Base-by-base conservation (phyloP, 1,140 invertebrate genomes). In the Elymnias hypermnestra region DNA sequence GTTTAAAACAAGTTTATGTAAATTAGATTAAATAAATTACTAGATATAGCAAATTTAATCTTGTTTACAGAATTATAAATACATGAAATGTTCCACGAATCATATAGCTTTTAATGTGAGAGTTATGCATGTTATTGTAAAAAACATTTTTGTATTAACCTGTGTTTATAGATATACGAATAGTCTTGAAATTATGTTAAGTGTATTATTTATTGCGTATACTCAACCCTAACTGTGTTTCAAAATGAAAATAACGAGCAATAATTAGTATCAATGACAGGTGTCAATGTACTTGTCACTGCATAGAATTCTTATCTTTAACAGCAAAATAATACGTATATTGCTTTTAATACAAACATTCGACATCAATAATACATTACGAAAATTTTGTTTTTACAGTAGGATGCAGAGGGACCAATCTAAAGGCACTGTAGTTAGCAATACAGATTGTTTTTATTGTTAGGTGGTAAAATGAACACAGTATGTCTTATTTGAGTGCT, bases 401-500 rank as follows among this genome's bases (percentile, higher is more conserved):
- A 84, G 76, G 65, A 77, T 66, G 64, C 56, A 59, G 53, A 60
- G 75, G 77, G 79, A 79, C 79, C 79, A 83, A 83, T 59, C 59
- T 43, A 52, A 61, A 61, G 54, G 52, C 60, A 54, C 62, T 62
- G 47, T 53, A 67, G 63, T 68, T 74, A 56, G 55, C 71, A 66
- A 53, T 59, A 63, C 50, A 42, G 61, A 57, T 74, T 73, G 57
- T 71, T 71, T 74, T 51, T 77, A 62, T 67, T 44, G 68, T 60
- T 72, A 67, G 66, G 64, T 72, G 72, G 63, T 79, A 84, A 77
- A 72, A 86, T 82, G 78, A 72, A 70, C 63, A 61, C 75, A 86
- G 43, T 60, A 87, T 87, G 85, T 87, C 84, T 72, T 86, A 75
- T 83, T 78, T 87, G 83, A 86, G 86, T 67, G 63, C 83, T 63